phyloP scores from a whole-genome alignment of 1,140 invertebrate species.

The Trichonephila inaurata region DNA sequence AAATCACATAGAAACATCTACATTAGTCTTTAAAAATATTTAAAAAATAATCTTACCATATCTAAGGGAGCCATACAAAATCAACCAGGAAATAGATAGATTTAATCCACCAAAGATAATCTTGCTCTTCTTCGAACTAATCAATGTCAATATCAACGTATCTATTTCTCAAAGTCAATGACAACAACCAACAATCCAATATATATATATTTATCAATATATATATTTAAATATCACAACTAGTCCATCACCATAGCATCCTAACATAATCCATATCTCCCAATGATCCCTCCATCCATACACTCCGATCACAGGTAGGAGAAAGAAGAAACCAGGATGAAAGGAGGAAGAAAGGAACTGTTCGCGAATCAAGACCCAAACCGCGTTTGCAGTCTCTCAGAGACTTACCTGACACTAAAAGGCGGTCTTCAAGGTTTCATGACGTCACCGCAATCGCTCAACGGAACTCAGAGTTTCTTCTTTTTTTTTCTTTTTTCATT shows the following conservation, averaged over 20 bases:
- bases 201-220: neutral
- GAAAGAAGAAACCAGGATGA: conserved; percentile 3
- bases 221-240: neutral
- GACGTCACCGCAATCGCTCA: conserved; percentile 71
- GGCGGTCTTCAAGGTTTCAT: conserved; percentile 72
- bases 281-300: conserved; percentile 49
- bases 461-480: conserved; percentile 50
- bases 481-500: conserved; percentile 28
- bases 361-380: conserved; percentile 48
- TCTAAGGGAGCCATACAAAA: conserved; percentile 73
- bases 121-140: neutral
- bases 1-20: too few species aligned
- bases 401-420: conserved; percentile 74
- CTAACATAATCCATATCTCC: conserved; percentile 56
- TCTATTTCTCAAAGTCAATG: neutral
- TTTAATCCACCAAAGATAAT: neutral
- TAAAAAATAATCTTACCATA: conserved; percentile 58
- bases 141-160: neutral
- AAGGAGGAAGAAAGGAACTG: conserved; percentile 54
- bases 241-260: conserved; percentile 6
- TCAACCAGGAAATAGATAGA: conserved; percentile 45
- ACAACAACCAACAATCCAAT: conserved; percentile 2
- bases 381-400: conserved; percentile 53
- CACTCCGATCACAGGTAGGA: conserved; percentile 14
- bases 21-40: neutral